These are phyloP conservation scores for Drosophila nannoptera DNA, from an alignment of 1,140 invertebrate species.

Conservation along the genomic window DNA sequence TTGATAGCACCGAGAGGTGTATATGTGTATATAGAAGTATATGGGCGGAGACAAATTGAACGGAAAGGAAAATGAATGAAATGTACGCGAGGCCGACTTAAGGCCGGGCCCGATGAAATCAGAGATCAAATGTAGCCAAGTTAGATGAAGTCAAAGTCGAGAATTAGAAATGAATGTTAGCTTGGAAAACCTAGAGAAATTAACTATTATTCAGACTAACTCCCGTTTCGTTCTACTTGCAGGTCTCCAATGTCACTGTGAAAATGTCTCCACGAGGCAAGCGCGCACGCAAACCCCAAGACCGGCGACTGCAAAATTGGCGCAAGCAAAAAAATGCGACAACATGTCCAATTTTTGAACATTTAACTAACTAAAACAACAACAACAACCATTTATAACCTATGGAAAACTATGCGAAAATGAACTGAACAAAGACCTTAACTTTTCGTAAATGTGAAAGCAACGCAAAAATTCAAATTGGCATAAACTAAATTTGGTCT, in stretches of 20 bases:
- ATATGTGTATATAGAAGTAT: too few relatives aligned
- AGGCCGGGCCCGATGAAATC: too few relatives aligned
- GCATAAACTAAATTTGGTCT: conserved; percentile 61
- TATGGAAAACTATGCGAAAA: conserved; percentile 35
- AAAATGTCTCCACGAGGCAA: conserved; percentile 67
- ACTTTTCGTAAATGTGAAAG: conserved; percentile 45
- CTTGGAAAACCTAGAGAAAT: background rate
- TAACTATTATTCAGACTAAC: background rate
- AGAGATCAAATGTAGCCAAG: too few relatives aligned
- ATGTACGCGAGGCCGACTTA: too few relatives aligned
- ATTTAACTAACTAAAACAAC: conserved; percentile 57
- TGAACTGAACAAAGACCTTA: conserved; percentile 56
- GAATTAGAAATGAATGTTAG: too few relatives aligned
- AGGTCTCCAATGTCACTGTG: conserved; percentile 69
- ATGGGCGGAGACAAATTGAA: too few relatives aligned
- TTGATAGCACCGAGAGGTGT: too few relatives aligned
- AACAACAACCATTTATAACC: conserved; percentile 1
- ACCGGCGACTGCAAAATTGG: conserved; percentile 43
- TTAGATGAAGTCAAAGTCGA: too few relatives aligned
- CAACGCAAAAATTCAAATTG: conserved; percentile 71
- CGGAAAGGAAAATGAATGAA: too few relatives aligned
- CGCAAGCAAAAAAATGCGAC: conserved; percentile 57
- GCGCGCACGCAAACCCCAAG: conserved; percentile 39
- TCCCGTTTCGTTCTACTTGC: conserved; percentile 32
- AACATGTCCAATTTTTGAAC: conserved; percentile 54